Conservation (phyloP, 2,797 vertebrate genomes). For the Salarias fasciatus region DNA sequence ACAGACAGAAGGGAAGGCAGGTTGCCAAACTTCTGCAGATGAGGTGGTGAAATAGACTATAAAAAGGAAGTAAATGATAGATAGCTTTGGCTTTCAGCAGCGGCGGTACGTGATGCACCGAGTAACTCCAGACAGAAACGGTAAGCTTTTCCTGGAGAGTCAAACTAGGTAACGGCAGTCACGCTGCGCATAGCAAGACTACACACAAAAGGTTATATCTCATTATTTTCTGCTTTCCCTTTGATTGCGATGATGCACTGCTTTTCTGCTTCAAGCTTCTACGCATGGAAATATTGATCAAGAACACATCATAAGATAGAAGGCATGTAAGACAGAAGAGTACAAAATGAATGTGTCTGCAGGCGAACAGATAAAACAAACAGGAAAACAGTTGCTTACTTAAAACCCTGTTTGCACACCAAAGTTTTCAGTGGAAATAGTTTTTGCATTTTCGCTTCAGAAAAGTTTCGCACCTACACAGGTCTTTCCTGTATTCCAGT, state of each 20-base stretch:
- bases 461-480: no score
- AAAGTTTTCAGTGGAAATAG: no score
- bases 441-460: no score
- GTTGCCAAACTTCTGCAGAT: conserved; percentile 61
- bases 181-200: conserved; percentile 4
- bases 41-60: conserved; percentile 38
- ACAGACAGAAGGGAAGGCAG: conserved; percentile 47
- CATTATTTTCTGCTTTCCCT: background rate
- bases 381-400: conserved; percentile 19
- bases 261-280: conserved; percentile 14
- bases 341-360: background rate
- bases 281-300: conserved; percentile 9
- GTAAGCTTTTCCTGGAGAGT: conserved; percentile 11
- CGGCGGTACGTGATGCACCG: background rate
- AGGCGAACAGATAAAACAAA: background rate
- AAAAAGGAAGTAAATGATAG: conserved; percentile 53
- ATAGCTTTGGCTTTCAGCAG: conserved; percentile 31
- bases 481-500: no score
- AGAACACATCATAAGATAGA: conserved; percentile 15
- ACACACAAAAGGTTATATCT: conserved; percentile 6
- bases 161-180: conserved; percentile 14
- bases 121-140: conserved; percentile 8
- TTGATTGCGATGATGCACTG: background rate
- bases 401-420: background rate
- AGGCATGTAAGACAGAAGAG: background rate